Evolutionary conservation across 35 echinoderm and acorn worm genomes (phyloP).

Genomic region (Apostichopus californicus): DNA sequence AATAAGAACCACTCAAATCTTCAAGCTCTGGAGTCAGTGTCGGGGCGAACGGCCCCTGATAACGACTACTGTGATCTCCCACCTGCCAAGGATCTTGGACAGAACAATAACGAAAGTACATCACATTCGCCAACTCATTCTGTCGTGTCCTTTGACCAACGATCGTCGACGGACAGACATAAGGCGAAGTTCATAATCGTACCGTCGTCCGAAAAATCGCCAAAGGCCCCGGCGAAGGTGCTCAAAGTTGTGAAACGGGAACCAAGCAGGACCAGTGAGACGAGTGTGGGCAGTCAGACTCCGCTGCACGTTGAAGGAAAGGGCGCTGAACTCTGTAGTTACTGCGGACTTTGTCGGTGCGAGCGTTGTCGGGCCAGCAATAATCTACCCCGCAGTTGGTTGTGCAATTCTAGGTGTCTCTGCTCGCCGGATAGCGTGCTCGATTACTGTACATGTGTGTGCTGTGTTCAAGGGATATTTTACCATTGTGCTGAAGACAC

Average conservation of each 20-base stretch:
- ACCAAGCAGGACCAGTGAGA: slow-evolving; percentile 61
- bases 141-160: slow-evolving; percentile 16
- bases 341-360: slow-evolving; percentile 77
- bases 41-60: slow-evolving; percentile 55
- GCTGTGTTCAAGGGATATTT: slow-evolving; percentile 80
- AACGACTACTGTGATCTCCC: slow-evolving; percentile 82
- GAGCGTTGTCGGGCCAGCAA: slow-evolving; percentile 78
- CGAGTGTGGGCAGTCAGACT: slow-evolving; percentile 58
- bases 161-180: slow-evolving; percentile 10
- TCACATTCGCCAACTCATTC: slow-evolving; percentile 36
- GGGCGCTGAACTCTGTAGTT: slow-evolving; percentile 59
- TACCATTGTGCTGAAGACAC: slow-evolving; percentile 83
- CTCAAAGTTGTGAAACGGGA: slow-evolving; percentile 84
- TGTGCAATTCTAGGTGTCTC: slow-evolving; percentile 71
- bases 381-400: slow-evolving; percentile 60
- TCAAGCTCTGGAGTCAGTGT: slow-evolving; percentile 64
- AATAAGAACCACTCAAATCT: slow-evolving; percentile 55
- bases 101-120: slow-evolving; percentile 81
- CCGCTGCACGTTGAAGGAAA: slow-evolving; percentile 74
- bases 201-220: slow-evolving; percentile 31
- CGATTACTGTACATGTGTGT: slow-evolving; percentile 79
- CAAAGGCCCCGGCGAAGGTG: slow-evolving; percentile 58
- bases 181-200: slow-evolving; percentile 48
- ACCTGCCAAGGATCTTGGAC: slow-evolving; percentile 36
- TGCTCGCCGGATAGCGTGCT: slow-evolving; percentile 77